These are phyloP conservation scores for Caenorhabditis angaria DNA, from an alignment of 2,888 invertebrate species.

Conservation along the genomic window DNA sequence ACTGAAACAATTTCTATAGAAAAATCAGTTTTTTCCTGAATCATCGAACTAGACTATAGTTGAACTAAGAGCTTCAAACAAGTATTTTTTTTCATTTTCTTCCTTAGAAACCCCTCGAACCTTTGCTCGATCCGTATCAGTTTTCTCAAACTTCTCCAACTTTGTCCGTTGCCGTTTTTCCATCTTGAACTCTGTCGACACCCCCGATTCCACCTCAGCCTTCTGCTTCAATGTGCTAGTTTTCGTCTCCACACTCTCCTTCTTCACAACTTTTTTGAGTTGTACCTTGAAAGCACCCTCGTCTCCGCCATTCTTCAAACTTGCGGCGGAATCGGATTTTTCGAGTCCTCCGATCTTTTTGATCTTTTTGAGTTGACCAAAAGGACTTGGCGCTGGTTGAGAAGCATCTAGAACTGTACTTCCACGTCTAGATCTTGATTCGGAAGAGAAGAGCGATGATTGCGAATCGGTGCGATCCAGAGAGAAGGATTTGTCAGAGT, in stretches of 20 bases:
- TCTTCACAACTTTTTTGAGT: slow-evolving; percentile 63
- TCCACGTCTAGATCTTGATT: slow-evolving; percentile 33
- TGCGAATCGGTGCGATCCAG: slow-evolving; percentile 50
- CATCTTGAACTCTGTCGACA: slow-evolving; percentile 42
- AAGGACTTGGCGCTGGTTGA: slow-evolving; percentile 33
- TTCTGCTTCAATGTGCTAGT: slow-evolving; percentile 26
- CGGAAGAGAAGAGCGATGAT: slow-evolving; percentile 39
- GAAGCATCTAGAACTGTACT: slow-evolving; percentile 29
- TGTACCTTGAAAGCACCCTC: slow-evolving; percentile 49
- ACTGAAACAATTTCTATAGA: too few relatives aligned
- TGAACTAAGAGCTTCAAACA: too few relatives aligned
- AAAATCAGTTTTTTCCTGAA: too few relatives aligned
- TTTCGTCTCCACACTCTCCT: slow-evolving; percentile 39
- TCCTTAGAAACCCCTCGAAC: background rate
- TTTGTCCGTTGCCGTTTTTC: slow-evolving; percentile 51
- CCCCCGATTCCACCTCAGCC: slow-evolving; percentile 30
- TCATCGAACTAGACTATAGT: too few relatives aligned
- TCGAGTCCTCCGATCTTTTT: slow-evolving; percentile 44
- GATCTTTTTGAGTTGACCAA: slow-evolving; percentile 61
- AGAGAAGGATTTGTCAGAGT: slow-evolving; percentile 22
- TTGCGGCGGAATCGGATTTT: slow-evolving; percentile 48
- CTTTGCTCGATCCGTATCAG: slow-evolving; percentile 11
- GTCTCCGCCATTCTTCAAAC: slow-evolving; percentile 33
- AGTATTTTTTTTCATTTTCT: too few relatives aligned
- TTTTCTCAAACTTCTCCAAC: slow-evolving; percentile 51